Evolutionary conservation across 1,140 invertebrate species (phyloP).

Genomic region (Hesperophylax magnus): DNA sequence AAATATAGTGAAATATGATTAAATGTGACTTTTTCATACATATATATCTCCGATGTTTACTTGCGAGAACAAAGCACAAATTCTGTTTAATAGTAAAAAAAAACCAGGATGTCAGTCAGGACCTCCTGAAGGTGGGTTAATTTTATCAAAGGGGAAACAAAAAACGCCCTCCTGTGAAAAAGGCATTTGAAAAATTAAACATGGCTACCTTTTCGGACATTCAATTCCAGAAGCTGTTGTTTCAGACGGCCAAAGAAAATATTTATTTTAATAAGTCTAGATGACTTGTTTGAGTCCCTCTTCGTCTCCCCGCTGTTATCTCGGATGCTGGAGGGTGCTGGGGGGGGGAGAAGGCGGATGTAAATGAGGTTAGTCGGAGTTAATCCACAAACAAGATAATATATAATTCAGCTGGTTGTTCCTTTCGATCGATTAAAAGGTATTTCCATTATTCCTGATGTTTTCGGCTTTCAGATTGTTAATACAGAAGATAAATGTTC

Average conservation of each 20-base stretch:
- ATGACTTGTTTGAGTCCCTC: neutral
- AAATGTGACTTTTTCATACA: no score
- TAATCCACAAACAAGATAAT: conserved; percentile 20
- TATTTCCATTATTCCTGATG: neutral
- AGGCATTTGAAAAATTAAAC: conserved; percentile 1
- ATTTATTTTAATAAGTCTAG: conserved; percentile 17
- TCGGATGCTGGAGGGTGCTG: neutral
- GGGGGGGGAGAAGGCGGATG: neutral
- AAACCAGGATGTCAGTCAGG: no score
- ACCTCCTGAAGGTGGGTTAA: no score
- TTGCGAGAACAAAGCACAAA: no score
- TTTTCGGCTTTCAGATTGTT: no score
- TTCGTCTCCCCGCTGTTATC: neutral
- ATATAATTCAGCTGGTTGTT: conserved; percentile 10
- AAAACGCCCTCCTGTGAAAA: neutral
- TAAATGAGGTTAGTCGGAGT: conserved; percentile 15
- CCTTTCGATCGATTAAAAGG: neutral
- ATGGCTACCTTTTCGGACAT: neutral
- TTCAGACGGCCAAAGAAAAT: conserved; percentile 17
- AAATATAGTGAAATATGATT: no score
- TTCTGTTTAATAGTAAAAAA: no score
- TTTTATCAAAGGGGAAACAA: no score
- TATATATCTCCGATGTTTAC: no score
- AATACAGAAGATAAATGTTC: no score
- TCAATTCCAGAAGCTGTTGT: neutral